phyloP scores from a whole-genome alignment of 2,113 vertebrate species.

The Emydura subglobosa region DNA sequence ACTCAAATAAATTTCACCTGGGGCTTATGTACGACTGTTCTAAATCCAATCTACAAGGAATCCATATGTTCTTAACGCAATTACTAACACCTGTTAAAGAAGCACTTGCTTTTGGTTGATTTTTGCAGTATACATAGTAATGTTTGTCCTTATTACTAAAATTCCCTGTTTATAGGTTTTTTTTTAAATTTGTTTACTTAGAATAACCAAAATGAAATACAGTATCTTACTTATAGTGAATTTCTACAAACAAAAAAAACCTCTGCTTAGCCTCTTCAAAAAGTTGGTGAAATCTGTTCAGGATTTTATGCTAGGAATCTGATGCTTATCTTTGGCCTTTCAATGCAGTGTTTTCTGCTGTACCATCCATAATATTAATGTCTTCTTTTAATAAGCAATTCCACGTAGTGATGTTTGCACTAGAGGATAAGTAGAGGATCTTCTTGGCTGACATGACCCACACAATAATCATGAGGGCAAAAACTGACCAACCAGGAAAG shows the following conservation, averaged over 20 bases:
- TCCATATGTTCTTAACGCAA: background rate
- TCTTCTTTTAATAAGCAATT: background rate
- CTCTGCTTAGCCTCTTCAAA: background rate
- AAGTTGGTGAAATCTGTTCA: background rate
- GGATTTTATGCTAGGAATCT: background rate
- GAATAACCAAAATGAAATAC: background rate
- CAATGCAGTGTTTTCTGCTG: background rate
- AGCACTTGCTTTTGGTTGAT: background rate
- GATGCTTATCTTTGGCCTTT: slow-evolving; percentile 2
- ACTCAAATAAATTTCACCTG: background rate
- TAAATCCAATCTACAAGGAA: background rate
- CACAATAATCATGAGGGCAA: slow-evolving; percentile 31
- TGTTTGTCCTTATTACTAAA: background rate
- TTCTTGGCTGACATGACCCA: background rate
- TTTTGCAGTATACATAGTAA: background rate
- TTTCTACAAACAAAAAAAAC: background rate
- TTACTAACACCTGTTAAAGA: background rate
- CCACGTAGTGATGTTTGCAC: background rate
- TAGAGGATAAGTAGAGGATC: slow-evolving; percentile 21
- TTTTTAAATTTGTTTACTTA: background rate
- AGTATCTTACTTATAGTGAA: background rate
- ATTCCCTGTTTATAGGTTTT: background rate
- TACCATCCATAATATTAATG: slow-evolving; percentile 2
- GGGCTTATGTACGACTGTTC: background rate
- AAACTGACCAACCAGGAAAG: slow-evolving; percentile 5